Percentiles rank a stretch among this genome's conserved stretches.
phyloP scores from a whole-genome alignment of 2,113 vertebrate genomes.

The Amia ocellicauda region DNA sequence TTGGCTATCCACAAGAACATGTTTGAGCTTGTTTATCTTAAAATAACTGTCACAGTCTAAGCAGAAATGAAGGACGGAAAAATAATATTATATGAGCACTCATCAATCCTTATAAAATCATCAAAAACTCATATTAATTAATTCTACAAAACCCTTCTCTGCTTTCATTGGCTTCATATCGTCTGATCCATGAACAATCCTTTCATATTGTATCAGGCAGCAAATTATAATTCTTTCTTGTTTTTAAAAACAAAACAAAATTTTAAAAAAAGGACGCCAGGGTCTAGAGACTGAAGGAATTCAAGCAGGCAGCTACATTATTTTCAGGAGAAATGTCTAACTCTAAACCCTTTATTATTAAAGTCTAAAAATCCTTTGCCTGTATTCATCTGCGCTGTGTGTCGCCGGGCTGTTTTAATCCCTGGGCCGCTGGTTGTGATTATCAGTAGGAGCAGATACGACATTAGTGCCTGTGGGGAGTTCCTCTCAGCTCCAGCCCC shows the following conservation, averaged over 20 bases:
- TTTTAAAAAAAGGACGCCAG: not conserved
- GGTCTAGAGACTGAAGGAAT: not conserved
- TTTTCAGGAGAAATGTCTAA: not conserved
- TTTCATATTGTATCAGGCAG: too few relatives aligned
- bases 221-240: not conserved
- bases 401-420: not conserved
- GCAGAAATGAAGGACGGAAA: too few relatives aligned
- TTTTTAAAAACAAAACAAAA: not conserved
- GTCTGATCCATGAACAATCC: too few relatives aligned
- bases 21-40: too few relatives aligned
- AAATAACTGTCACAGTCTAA: too few relatives aligned
- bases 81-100: too few relatives aligned
- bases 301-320: not conserved
- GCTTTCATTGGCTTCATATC: too few relatives aligned
- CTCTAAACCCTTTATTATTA: not conserved
- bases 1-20: too few relatives aligned
- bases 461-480: conserved; percentile 4
- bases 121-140: too few relatives aligned
- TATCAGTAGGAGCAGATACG: not conserved
- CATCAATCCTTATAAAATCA: too few relatives aligned
- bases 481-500: not conserved
- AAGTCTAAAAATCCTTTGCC: not conserved
- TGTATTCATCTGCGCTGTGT: not conserved
- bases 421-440: not conserved
- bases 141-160: too few relatives aligned